Evolutionary conservation across 2,113 vertebrate genomes (phyloP).

Genomic region (Aramus guarauna): DNA sequence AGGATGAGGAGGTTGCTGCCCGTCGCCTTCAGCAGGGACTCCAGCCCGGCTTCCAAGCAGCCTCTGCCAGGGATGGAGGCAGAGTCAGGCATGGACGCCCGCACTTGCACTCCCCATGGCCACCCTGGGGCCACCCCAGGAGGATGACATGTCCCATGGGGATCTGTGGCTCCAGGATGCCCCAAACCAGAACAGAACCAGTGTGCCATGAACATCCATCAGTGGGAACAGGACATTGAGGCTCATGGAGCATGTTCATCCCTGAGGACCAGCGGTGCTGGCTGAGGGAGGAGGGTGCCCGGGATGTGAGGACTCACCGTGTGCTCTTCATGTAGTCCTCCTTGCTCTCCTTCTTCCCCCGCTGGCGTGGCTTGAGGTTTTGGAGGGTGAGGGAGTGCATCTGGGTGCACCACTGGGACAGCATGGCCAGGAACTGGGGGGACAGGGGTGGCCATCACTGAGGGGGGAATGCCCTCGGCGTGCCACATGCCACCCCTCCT

Average conservation of each 20-base stretch:
- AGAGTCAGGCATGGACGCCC: rapidly evolving
- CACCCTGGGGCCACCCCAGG: background rate
- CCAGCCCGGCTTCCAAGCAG: constrained; percentile 93
- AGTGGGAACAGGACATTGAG: rapidly evolving
- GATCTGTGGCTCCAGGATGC: rapidly evolving
- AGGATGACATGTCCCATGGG: background rate
- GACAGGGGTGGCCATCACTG: background rate
- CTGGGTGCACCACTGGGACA: constrained; percentile 98
- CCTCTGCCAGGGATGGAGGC: constrained; percentile 72
- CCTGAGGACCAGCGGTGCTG: rapidly evolving
- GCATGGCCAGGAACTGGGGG: constrained; percentile 87
- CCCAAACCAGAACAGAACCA: background rate
- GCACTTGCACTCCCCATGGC: rapidly evolving
- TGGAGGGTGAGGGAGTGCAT: constrained; percentile 98
- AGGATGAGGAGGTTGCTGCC: constrained; percentile 95
- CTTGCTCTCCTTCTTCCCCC: constrained; percentile 96
- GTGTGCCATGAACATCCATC: rapidly evolving
- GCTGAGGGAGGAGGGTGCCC: background rate
- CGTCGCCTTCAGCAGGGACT: constrained; percentile 92
- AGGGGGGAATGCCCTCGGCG: rapidly evolving
- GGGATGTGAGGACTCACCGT: constrained; percentile 74
- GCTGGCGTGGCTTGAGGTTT: constrained; percentile 94
- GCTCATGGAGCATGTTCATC: background rate
- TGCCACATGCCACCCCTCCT: background rate
- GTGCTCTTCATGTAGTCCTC: constrained; percentile 98